Conservation (phyloP, 1,140 invertebrate species). For the Euschistus heros region DNA sequence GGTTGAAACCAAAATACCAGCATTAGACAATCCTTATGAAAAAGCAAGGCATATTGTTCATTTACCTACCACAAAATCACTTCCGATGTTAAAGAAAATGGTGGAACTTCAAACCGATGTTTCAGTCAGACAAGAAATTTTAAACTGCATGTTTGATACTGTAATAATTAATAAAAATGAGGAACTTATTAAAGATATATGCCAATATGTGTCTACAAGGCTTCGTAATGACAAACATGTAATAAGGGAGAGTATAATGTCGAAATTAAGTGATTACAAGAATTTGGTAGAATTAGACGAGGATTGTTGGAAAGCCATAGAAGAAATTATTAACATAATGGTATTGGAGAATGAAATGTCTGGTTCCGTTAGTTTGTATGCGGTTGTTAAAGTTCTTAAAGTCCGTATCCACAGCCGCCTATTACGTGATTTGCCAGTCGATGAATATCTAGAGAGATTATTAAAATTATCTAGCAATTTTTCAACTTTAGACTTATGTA, state of each 20-base stretch:
- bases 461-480: neutral
- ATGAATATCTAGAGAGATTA: neutral
- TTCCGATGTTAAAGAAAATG: neutral
- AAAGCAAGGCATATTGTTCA: neutral
- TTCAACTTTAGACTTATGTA: neutral
- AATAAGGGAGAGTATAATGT: neutral
- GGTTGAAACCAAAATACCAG: neutral
- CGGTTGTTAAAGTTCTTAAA: neutral
- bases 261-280: neutral
- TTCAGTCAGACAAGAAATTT: neutral
- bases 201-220: neutral
- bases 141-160: neutral
- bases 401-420: neutral
- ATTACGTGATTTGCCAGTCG: neutral
- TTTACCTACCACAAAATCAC: neutral
- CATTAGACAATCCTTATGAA: neutral
- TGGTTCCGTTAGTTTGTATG: neutral
- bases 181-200: neutral
- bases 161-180: neutral
- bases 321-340: slow-evolving; percentile 11
- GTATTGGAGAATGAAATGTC: neutral
- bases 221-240: neutral
- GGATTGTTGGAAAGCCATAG: neutral
- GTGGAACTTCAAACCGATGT: neutral
- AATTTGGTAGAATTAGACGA: neutral